Base-by-base conservation (phyloP, 2,797 vertebrate genomes). In the Notoglanidium macrostoma region DNA sequence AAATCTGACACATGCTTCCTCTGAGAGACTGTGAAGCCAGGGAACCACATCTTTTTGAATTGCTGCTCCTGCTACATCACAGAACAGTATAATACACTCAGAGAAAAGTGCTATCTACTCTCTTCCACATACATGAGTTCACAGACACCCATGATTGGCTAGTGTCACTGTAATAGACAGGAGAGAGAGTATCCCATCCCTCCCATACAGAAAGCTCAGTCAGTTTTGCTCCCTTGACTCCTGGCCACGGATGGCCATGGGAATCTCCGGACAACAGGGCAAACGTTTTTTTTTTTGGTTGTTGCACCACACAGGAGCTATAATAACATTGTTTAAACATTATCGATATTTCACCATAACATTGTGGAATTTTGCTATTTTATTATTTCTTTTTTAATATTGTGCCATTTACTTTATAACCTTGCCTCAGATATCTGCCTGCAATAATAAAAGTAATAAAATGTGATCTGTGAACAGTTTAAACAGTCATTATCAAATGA, bases 1-100 rank as follows among this genome's bases (percentile, higher is more conserved):
- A 79, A 57, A 79, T 17, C 29, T 79, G 35, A 57, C 32, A 23
- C 76, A 51, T 79, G 32, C 29, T 79, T 79, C 54, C 32, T 79
- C 54, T 79, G 54, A 79, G 54, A 57, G 76, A 32, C 23, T 79
- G 29, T 79, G 32, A 79, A 35, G 51, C 32, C 29, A 79, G 29
- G 57, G 29, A 57, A 23, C 1, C 76, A 78, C 54, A 78, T 57
- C 29, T 12, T 78, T 78, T 78, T 78, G 51, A 78, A 78, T n/a
- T 54, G 26, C 72, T 51, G 73, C 26, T 76, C 23, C n/a, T 49
- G 26, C 49, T 77, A 49, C n/a, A 32, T 32, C 15, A 55, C 49
- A 77, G 8, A n/a, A 46, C 70, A 17, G 46, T 76, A 14, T 76
- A 29, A 76, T 14, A n/a, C 73, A 51, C n/a, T 76, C 0, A 26